A percentile compares a stretch with the other conserved stretches of the same genome.
Evolutionary conservation across 1,140 invertebrate genomes (phyloP).

Genomic region (Lasioglossum albipes): DNA sequence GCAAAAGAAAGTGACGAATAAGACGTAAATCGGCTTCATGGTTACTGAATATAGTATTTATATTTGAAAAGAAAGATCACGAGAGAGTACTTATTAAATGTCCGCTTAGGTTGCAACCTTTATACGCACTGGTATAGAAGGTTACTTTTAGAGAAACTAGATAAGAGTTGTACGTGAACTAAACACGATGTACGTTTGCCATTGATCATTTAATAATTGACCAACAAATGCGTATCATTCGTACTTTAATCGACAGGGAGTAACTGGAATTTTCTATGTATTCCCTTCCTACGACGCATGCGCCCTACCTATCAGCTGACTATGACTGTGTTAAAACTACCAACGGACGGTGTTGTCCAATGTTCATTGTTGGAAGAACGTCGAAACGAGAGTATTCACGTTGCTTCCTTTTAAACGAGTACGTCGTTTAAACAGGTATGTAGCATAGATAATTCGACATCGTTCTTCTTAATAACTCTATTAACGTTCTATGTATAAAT

Average conservation of each 20-base stretch:
- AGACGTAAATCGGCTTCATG: conserved; percentile 62
- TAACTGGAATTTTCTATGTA: conserved; percentile 59
- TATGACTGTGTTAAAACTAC: conserved; percentile 44
- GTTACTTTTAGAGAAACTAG: conserved; percentile 72
- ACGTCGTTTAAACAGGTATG: conserved; percentile 24
- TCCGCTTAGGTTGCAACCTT: conserved; percentile 82
- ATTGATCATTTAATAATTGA: conserved; percentile 67
- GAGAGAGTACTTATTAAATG: conserved; percentile 37
- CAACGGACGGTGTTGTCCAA: conserved; percentile 22
- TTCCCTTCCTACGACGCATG: conserved; percentile 55
- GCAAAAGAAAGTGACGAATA: conserved; percentile 56
- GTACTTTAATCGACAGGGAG: conserved; percentile 39
- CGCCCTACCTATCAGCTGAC: conserved; percentile 64
- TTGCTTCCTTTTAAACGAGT: conserved; percentile 61
- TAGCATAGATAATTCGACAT: conserved; percentile 17
- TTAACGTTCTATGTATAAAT: background rate
- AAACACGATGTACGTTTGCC: conserved; percentile 59
- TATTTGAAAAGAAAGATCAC: conserved; percentile 5
- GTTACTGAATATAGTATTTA: conserved; percentile 21
- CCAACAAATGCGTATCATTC: conserved; percentile 40
- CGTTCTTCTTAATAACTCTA: background rate
- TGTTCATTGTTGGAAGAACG: conserved; percentile 76
- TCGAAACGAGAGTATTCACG: conserved; percentile 81
- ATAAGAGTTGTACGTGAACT: conserved; percentile 65
- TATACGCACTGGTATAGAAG: conserved; percentile 95